Percentiles rank a stretch among this genome's conserved stretches.
phyloP scores from a whole-genome alignment of 35 echinoderm and acorn worm genomes.

The Holothuria glaberrima region DNA sequence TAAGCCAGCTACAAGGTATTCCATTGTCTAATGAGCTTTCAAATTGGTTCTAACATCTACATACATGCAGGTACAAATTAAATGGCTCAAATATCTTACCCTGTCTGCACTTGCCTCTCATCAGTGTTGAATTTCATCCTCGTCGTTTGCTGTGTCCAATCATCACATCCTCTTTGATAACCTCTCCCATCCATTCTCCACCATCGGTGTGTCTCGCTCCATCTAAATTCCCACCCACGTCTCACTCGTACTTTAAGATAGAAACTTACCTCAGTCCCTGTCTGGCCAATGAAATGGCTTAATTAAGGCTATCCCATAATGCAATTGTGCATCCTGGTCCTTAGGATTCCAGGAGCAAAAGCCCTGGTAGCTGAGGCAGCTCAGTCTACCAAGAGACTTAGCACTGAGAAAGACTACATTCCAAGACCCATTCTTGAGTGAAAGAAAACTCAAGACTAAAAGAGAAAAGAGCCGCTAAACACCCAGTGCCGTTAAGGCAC shows the following conservation, averaged over 20 bases:
- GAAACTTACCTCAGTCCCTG: slow-evolving; percentile 36
- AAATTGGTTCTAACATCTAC: no score
- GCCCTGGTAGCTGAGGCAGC: slow-evolving; percentile 23
- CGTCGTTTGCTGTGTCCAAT: background rate
- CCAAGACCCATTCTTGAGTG: slow-evolving; percentile 36
- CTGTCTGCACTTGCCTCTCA: no score
- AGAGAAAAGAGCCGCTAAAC: slow-evolving; percentile 31
- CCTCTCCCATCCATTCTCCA: background rate
- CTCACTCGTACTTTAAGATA: slow-evolving; percentile 13
- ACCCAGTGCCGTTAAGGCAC: slow-evolving; percentile 54
- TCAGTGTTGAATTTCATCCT: no score
- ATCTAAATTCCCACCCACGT: slow-evolving; percentile 13
- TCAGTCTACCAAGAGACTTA: slow-evolving; percentile 55
- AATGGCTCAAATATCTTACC: no score
- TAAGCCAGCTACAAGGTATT: no score
- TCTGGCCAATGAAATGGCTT: slow-evolving; percentile 21
- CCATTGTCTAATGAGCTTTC: no score
- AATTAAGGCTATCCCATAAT: slow-evolving; percentile 11
- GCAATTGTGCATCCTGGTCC: slow-evolving; percentile 25
- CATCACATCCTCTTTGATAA: background rate
- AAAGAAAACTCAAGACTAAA: slow-evolving; percentile 24
- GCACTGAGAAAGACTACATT: slow-evolving; percentile 56
- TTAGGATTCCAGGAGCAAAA: slow-evolving; percentile 14
- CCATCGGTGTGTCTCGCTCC: background rate
- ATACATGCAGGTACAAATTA: no score